phyloP scores from a whole-genome alignment of 1,140 invertebrate genomes.

The Micrasema longulum region DNA sequence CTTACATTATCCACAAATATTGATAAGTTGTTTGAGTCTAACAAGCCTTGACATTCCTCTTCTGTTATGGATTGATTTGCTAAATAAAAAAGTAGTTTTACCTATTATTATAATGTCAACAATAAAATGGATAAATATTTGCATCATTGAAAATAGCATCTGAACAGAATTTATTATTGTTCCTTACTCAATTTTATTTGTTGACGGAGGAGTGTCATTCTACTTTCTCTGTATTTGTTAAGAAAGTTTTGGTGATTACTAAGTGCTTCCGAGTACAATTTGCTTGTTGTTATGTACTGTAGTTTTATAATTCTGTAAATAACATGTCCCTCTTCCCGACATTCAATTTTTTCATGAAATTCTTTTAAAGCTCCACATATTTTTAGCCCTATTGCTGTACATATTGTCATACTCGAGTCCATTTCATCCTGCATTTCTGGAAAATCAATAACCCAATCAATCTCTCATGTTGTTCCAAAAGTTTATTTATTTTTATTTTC shows the following conservation, averaged over 20 bases:
- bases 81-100: constrained; percentile 56
- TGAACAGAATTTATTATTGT: neutral
- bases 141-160: neutral
- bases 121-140: neutral
- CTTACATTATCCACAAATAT: constrained; percentile 75
- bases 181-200: constrained; percentile 82
- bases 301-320: constrained; percentile 64
- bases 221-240: constrained; percentile 77
- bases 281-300: constrained; percentile 65
- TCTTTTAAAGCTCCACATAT: constrained; percentile 62
- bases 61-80: constrained; percentile 69
- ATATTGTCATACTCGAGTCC: constrained; percentile 61
- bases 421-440: constrained; percentile 71
- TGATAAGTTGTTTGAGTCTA: constrained; percentile 68
- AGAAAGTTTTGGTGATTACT: constrained; percentile 80
- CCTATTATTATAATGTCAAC: neutral
- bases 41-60: constrained; percentile 68
- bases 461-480: neutral
- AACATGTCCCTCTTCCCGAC: constrained; percentile 56
- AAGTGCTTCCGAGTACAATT: constrained; percentile 72
- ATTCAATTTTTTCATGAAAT: constrained; percentile 58
- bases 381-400: constrained; percentile 60
- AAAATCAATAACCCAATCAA: constrained; percentile 15
- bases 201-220: constrained; percentile 79
- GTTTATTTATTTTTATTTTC: neutral